Evolutionary conservation across 2,113 vertebrate species (phyloP).

Genomic region (Brachionichthys hirsutus): DNA sequence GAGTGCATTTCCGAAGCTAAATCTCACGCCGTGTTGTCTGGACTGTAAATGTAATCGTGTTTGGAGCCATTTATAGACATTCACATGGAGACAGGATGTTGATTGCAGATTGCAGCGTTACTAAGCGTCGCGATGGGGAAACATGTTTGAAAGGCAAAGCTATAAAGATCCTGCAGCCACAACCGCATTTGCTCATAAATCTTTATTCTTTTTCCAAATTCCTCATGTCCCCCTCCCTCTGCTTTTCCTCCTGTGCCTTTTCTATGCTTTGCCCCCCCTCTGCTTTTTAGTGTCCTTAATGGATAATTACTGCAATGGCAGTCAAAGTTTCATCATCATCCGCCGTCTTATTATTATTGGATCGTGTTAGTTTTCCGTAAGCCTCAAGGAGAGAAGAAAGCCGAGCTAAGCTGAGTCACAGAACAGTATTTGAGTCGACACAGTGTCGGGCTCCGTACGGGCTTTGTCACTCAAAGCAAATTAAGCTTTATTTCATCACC

Average conservation of each 20-base stretch:
- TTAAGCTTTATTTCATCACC: constrained; percentile 15
- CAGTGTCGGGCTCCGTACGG: constrained; percentile 38
- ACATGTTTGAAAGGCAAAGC: constrained; percentile 35
- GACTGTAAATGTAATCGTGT: constrained; percentile 56
- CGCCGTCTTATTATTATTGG: constrained; percentile 64
- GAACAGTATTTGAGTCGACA: constrained; percentile 8
- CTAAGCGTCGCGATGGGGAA: constrained; percentile 59
- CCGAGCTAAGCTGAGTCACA: constrained; percentile 30
- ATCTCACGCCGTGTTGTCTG: constrained; percentile 66
- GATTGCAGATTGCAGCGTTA: constrained; percentile 67
- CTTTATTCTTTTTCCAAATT: constrained; percentile 57
- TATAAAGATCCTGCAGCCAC: constrained; percentile 56
- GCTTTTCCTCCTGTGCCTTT: constrained; percentile 23
- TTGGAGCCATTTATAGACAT: constrained; percentile 72
- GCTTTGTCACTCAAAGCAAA: constrained; percentile 36
- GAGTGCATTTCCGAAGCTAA: constrained; percentile 73
- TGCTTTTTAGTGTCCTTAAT: constrained; percentile 44
- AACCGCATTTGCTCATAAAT: constrained; percentile 64
- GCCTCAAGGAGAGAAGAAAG: constrained; percentile 36
- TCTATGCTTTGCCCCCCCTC: constrained; percentile 14
- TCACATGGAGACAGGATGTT: constrained; percentile 76
- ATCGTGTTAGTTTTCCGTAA: constrained; percentile 66
- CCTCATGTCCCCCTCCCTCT: constrained; percentile 29
- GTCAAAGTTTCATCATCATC: constrained; percentile 69
- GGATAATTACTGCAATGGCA: constrained; percentile 66